These are phyloP conservation scores for Epinotia demarniana DNA, from an alignment of 2,888 invertebrate species.

Conservation along the genomic window DNA sequence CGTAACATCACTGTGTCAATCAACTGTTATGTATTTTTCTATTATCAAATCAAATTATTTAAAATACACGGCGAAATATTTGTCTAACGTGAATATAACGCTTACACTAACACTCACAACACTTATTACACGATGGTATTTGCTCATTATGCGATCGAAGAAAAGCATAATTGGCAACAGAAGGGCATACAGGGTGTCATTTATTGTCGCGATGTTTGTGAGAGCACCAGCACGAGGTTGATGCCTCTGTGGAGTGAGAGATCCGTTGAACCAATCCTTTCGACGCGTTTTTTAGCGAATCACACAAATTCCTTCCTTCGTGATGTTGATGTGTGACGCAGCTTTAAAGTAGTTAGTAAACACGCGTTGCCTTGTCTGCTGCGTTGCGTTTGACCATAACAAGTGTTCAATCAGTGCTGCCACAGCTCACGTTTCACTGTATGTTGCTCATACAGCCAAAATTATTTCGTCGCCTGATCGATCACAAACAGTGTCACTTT, in stretches of 20 bases:
- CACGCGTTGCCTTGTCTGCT: constrained; percentile 19
- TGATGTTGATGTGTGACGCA: constrained; percentile 15
- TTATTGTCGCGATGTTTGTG: constrained; percentile 62
- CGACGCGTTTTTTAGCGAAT: not conserved
- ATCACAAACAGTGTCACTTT: constrained; percentile 12
- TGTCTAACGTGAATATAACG: constrained; percentile 46
- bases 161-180: constrained; percentile 82
- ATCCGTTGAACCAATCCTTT: not conserved
- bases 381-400: constrained; percentile 6
- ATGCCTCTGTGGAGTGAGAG: constrained; percentile 6
- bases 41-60: constrained; percentile 37
- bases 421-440: constrained; percentile 25
- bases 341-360: constrained; percentile 16
- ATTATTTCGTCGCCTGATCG: constrained; percentile 5
- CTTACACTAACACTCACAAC: constrained; percentile 65
- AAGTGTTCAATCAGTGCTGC: constrained; percentile 33
- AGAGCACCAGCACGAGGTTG: constrained; percentile 27
- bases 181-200: constrained; percentile 76
- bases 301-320: not conserved
- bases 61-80: constrained; percentile 36
- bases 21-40: constrained; percentile 42
- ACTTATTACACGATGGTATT: constrained; percentile 73
- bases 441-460: constrained; percentile 27
- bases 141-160: constrained; percentile 79
- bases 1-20: constrained; percentile 46